Evolutionary conservation across 2,797 vertebrate genomes (phyloP).

Genomic region (Manis javanica): DNA sequence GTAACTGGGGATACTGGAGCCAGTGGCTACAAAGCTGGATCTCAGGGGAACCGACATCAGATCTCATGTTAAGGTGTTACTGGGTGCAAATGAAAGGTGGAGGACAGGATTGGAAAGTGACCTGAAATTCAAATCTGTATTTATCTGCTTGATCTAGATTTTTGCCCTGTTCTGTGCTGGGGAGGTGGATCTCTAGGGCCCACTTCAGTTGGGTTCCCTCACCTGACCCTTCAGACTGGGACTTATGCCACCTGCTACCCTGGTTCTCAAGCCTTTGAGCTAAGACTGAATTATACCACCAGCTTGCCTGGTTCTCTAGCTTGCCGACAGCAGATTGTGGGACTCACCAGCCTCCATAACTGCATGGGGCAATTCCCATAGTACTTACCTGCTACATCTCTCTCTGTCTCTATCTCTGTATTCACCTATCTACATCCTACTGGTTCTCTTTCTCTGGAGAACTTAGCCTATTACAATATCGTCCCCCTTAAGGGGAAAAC

Average conservation of each 20-base stretch:
- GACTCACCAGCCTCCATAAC: not conserved
- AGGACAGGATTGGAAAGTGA: not conserved
- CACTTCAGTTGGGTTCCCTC: not conserved
- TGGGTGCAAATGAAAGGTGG: not conserved
- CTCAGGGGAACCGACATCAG: not conserved
- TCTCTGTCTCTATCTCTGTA: not conserved
- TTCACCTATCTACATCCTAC: no score
- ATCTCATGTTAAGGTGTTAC: not conserved
- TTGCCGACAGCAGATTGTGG: not conserved
- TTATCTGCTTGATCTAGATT: not conserved
- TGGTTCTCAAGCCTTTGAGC: not conserved
- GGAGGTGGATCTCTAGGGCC: not conserved
- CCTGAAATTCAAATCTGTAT: not conserved
- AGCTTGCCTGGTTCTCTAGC: not conserved
- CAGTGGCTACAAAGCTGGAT: not conserved
- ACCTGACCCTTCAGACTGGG: not conserved
- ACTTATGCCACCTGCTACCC: not conserved
- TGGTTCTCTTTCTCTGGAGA: not conserved
- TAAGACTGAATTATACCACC: not conserved
- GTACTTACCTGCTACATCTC: not conserved
- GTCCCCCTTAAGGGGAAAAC: not conserved
- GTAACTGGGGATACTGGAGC: not conserved
- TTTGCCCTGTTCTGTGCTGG: not conserved
- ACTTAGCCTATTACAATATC: not conserved
- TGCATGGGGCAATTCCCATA: not conserved